Conservation (phyloP, 2,113 vertebrate species). For the Micronisus gabar region DNA sequence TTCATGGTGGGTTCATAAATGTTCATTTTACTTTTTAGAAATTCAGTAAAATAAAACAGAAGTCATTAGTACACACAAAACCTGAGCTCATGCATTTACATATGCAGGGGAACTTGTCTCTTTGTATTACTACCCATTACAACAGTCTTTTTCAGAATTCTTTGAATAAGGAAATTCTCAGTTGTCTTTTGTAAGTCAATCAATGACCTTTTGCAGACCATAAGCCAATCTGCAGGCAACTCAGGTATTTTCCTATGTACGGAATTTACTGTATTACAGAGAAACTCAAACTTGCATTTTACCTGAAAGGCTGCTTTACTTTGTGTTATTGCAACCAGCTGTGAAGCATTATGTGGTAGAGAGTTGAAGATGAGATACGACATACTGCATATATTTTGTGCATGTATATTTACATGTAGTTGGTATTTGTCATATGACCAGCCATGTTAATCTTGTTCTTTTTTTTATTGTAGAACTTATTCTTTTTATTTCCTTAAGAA, state of each 20-base stretch:
- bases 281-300: neutral
- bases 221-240: neutral
- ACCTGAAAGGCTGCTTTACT: neutral
- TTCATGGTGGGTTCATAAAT: neutral
- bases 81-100: neutral
- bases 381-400: neutral
- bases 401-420: neutral
- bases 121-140: neutral
- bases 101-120: neutral
- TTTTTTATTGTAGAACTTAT: neutral
- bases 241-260: neutral
- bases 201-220: neutral
- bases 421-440: neutral
- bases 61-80: neutral
- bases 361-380: neutral
- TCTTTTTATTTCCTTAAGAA: neutral
- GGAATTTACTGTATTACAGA: neutral
- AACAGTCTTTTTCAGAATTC: neutral
- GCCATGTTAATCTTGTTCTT: neutral
- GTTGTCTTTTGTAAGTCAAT: neutral
- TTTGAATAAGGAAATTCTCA: neutral
- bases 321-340: neutral
- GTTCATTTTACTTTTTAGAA: slow-evolving; percentile 16
- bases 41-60: slow-evolving; percentile 1
- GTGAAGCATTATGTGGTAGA: neutral